These are phyloP conservation scores for Phycodurus eques DNA, from an alignment of 2,113 vertebrate genomes.

Conservation along the genomic window DNA sequence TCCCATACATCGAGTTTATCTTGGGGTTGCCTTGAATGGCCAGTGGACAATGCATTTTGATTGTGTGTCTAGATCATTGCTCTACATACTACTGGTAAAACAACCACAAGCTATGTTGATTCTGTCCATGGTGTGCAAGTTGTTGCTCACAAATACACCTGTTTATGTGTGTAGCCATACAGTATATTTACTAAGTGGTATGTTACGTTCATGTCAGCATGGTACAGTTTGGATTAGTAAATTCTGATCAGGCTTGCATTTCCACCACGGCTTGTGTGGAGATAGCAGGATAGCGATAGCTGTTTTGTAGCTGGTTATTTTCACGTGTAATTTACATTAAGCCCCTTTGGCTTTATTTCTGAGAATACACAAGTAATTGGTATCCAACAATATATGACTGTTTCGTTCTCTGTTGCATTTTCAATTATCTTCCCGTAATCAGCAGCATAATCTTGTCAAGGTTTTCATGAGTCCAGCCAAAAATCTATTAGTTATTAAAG, in stretches of 20 bases:
- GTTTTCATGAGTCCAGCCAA: no score
- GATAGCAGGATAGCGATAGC: not conserved
- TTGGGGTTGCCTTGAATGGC: not conserved
- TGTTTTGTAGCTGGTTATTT: not conserved
- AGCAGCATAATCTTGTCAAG: not conserved
- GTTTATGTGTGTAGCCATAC: not conserved
- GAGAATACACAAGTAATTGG: no score
- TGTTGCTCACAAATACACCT: not conserved
- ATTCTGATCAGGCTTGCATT: not conserved
- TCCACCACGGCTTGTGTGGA: not conserved
- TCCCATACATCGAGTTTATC: conserved; percentile 14
- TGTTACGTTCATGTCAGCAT: no score
- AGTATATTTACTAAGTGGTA: no score
- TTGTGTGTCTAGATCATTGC: not conserved
- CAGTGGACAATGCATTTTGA: not conserved
- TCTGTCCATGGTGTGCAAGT: not conserved
- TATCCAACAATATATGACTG: not conserved
- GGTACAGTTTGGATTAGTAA: not conserved
- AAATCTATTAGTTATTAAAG: no score
- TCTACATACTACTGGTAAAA: not conserved
- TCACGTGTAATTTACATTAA: no score
- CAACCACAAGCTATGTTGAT: not conserved
- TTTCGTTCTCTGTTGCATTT: not conserved
- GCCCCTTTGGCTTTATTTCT: no score
- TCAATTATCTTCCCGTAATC: not conserved